Evolutionary conservation across 2,113 vertebrate species (phyloP).

Genomic region (Laterallus jamaicensis): DNA sequence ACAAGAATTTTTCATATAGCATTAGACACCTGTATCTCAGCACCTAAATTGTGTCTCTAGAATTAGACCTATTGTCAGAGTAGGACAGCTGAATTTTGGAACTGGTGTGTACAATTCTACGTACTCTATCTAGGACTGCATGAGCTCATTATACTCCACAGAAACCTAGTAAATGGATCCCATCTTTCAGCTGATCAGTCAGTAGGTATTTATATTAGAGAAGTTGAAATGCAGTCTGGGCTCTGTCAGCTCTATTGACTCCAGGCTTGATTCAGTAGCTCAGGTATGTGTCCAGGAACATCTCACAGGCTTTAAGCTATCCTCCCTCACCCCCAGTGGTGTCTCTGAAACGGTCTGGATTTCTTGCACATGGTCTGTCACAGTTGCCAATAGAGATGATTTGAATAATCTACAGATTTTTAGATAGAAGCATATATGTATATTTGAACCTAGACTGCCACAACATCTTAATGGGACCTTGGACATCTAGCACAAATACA

Average conservation of each 20-base stretch:
- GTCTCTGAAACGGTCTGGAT: background rate
- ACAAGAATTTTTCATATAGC: background rate
- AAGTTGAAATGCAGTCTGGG: background rate
- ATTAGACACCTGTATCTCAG: background rate
- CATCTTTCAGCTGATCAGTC: background rate
- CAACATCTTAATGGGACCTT: background rate
- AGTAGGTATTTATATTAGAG: background rate
- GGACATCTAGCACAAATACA: background rate
- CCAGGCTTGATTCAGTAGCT: background rate
- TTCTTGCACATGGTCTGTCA: background rate
- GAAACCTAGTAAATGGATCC: background rate
- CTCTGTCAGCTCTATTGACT: rapidly evolving
- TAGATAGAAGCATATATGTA: rapidly evolving
- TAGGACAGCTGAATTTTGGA: background rate
- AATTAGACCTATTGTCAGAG: background rate
- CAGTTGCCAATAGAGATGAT: background rate
- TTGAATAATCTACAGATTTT: background rate
- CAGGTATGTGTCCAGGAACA: background rate
- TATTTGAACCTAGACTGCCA: background rate
- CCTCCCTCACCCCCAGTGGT: background rate
- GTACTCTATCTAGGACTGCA: background rate
- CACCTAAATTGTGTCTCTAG: background rate
- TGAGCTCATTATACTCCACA: background rate
- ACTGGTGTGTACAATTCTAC: background rate
- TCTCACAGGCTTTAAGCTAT: background rate